phyloP scores from a whole-genome alignment of 2,797 vertebrate species.

The Pseudochirops corinnae region DNA sequence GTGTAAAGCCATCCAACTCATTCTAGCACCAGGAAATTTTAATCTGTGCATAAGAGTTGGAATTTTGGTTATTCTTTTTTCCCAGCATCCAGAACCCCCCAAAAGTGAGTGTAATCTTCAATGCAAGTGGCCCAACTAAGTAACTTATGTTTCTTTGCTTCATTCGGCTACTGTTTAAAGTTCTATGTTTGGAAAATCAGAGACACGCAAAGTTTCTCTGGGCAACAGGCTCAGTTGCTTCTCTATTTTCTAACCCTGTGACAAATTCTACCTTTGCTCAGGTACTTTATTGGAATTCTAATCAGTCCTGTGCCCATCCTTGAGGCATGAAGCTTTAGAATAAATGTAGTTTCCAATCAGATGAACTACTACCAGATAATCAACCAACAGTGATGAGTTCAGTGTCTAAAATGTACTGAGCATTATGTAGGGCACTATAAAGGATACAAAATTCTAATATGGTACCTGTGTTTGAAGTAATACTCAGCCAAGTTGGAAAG shows the following conservation, averaged over 20 bases:
- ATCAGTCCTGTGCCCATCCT: neutral
- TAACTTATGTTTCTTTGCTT: neutral
- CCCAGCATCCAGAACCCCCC: neutral
- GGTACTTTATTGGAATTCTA: neutral
- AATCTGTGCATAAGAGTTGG: neutral
- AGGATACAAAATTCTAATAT: neutral
- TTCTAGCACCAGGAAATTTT: neutral
- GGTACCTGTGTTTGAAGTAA: no score
- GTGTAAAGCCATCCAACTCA: neutral
- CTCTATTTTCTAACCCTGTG: neutral
- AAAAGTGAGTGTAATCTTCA: neutral
- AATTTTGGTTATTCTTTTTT: neutral
- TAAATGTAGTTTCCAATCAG: neutral
- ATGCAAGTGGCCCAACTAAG: neutral
- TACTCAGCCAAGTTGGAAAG: no score
- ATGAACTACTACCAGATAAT: neutral
- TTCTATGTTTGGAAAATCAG: neutral
- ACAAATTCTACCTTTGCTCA: neutral
- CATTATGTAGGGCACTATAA: neutral
- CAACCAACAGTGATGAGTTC: neutral
- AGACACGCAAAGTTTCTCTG: neutral
- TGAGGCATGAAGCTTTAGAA: neutral
- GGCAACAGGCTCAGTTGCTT: neutral
- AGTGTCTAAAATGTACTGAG: neutral
- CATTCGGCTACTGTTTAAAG: neutral